phyloP scores from a whole-genome alignment of 35 echinoderm and acorn worm species.

The Hemicentrotus pulcherrimus region DNA sequence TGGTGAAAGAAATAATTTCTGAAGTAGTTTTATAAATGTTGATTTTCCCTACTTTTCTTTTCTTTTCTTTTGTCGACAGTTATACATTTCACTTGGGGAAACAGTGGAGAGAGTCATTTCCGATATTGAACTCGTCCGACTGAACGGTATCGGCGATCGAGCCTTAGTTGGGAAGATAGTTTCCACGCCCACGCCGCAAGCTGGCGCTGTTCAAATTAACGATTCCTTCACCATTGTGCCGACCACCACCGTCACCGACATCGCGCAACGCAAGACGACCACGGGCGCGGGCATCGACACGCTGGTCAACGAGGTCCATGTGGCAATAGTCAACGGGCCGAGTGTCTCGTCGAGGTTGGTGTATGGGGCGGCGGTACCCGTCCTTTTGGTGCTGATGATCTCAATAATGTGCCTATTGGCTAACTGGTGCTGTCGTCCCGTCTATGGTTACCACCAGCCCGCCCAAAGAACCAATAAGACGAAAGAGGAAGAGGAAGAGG shows the following conservation, averaged over 20 bases:
- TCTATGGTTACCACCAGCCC: constrained; percentile 23
- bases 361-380: constrained; percentile 57
- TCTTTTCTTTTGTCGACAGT: constrained; percentile 50
- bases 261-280: not conserved
- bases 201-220: constrained; percentile 20
- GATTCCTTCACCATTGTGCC: not conserved
- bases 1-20: too few species aligned
- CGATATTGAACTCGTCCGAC: constrained; percentile 69
- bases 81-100: constrained; percentile 71
- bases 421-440: constrained; percentile 64
- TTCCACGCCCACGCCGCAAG: constrained; percentile 34
- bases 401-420: constrained; percentile 75
- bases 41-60: too few species aligned
- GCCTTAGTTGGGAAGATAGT: constrained; percentile 38
- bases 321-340: constrained; percentile 74
- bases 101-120: constrained; percentile 65
- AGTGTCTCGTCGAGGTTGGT: constrained; percentile 62
- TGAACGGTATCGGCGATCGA: constrained; percentile 44
- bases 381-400: constrained; percentile 50
- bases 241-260: constrained; percentile 23
- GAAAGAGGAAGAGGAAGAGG: not conserved
- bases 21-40: too few species aligned
- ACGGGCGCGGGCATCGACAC: constrained; percentile 63
- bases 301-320: constrained; percentile 53
- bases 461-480: not conserved